phyloP scores from a whole-genome alignment of 2,888 invertebrate genomes.

The Brachyptera risi region DNA sequence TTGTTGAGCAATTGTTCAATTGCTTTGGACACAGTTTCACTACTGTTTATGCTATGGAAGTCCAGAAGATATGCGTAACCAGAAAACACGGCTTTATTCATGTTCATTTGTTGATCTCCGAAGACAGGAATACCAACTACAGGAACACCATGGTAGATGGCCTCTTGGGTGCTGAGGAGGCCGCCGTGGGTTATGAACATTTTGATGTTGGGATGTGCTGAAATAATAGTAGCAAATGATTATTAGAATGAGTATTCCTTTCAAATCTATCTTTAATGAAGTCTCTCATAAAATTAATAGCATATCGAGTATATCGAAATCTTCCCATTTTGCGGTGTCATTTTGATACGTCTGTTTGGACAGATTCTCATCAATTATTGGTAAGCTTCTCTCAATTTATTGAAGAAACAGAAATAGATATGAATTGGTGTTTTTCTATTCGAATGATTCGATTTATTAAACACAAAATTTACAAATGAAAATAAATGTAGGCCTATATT shows the following conservation, averaged over 20 bases:
- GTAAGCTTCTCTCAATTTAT: too few species aligned
- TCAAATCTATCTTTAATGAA: too few species aligned
- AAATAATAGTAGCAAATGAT: too few species aligned
- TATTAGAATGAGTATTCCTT: too few species aligned
- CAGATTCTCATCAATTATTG: too few species aligned
- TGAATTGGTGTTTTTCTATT: not conserved
- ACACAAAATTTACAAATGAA: too few species aligned
- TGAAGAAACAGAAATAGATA: not conserved
- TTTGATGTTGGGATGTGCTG: conserved; percentile 51
- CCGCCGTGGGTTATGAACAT: conserved; percentile 58
- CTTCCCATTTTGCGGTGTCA: too few species aligned
- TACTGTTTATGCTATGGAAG: conserved; percentile 38
- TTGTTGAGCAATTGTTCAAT: conserved; percentile 36
- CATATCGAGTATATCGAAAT: too few species aligned
- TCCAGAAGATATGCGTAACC: conserved; percentile 48
- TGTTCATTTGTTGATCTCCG: conserved; percentile 53
- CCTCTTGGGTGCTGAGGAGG: conserved; percentile 53
- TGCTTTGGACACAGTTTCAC: conserved; percentile 34
- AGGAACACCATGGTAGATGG: conserved; percentile 48
- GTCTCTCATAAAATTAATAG: too few species aligned
- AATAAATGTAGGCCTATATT: too few species aligned
- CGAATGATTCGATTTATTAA: not conserved
- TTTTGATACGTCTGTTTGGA: too few species aligned
- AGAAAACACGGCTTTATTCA: conserved; percentile 49
- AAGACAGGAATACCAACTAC: conserved; percentile 51